Percentiles rank a stretch among this genome's conserved stretches.
These are phyloP conservation scores for Tetragonula clypearis DNA, from an alignment of 1,140 invertebrate species.

Conservation along the genomic window DNA sequence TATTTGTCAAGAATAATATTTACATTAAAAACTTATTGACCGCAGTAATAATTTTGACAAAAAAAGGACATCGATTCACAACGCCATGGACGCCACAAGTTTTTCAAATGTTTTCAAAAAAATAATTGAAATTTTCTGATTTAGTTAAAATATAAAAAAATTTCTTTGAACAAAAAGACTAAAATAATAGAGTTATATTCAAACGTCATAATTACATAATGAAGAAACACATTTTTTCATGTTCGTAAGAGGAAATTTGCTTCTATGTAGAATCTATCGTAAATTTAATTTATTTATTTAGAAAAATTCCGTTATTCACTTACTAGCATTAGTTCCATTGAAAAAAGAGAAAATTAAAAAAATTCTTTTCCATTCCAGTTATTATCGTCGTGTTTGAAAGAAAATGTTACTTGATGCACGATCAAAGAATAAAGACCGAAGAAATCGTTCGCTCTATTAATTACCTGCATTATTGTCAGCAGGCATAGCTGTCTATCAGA, in stretches of 20 bases:
- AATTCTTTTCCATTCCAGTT: neutral
- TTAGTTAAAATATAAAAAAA: neutral
- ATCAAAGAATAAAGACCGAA: neutral
- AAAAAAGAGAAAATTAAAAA: neutral
- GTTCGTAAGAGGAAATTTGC: neutral
- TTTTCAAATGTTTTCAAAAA: neutral
- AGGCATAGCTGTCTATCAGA: conserved; percentile 7
- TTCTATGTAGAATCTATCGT: neutral
- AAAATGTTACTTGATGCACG: neutral
- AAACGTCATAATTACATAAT: neutral
- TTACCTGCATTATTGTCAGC: neutral
- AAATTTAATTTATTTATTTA: neutral
- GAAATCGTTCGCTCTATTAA: conserved; percentile 7
- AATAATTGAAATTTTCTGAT: neutral
- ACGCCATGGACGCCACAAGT: neutral
- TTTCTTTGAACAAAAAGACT: neutral
- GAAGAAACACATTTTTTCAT: neutral
- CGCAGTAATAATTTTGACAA: neutral
- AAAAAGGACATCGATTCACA: neutral
- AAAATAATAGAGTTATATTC: neutral
- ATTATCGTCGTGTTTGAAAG: neutral
- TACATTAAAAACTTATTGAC: neutral
- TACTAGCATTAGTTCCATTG: neutral
- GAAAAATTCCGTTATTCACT: neutral
- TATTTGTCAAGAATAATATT: neutral